Evolutionary conservation across 2,797 vertebrate genomes (phyloP).

Genomic region (Scolopax bukidnonensis): DNA sequence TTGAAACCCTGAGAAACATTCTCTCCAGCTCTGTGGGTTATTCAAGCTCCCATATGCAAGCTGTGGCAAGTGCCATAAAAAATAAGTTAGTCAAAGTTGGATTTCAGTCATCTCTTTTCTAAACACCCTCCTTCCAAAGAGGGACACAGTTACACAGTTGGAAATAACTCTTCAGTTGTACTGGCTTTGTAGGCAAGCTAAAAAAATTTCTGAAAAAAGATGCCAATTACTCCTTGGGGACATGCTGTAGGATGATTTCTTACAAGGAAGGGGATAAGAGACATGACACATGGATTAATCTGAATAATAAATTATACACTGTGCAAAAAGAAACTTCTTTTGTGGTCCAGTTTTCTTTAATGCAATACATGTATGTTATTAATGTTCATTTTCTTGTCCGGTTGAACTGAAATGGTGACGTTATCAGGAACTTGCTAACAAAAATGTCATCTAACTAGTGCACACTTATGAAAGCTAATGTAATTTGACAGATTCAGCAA

Average conservation of each 20-base stretch:
- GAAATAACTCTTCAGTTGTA: neutral
- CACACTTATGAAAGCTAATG: neutral
- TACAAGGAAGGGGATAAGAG: neutral
- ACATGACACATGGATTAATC: neutral
- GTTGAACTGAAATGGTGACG: neutral
- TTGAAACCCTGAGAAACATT: neutral
- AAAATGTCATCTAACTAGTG: neutral
- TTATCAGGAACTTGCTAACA: neutral
- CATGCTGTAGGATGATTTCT: neutral
- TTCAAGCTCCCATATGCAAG: neutral
- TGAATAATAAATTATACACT: neutral
- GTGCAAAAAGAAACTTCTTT: neutral
- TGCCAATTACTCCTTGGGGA: neutral
- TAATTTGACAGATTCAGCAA: neutral
- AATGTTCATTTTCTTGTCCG: neutral
- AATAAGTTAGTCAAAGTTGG: neutral
- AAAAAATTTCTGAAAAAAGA: neutral
- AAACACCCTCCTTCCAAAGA: neutral
- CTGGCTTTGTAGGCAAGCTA: neutral
- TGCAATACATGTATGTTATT: neutral
- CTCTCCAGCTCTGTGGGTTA: neutral
- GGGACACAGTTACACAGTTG: neutral
- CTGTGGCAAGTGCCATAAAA: neutral
- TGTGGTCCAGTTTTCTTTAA: neutral
- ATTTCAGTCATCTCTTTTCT: neutral